These are phyloP conservation scores for Phalacrocorax pelagicus DNA, from an alignment of 2,113 vertebrate species.

Conservation along the genomic window DNA sequence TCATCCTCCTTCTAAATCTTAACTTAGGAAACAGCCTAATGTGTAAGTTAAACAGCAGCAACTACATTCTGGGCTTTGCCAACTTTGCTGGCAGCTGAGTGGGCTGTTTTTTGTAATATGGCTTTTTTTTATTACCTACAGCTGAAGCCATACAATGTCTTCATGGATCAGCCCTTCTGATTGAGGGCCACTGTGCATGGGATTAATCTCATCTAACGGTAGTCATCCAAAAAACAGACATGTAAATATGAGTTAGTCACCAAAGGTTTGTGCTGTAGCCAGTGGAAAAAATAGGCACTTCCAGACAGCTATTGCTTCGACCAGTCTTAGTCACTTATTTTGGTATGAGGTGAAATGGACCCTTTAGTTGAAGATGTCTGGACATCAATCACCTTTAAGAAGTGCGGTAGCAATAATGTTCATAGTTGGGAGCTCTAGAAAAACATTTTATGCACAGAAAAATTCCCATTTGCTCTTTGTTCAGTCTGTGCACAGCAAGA, in stretches of 20 bases:
- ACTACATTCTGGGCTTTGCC: not conserved
- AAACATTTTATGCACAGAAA: not conserved
- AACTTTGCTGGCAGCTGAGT: not conserved
- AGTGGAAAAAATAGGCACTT: not conserved
- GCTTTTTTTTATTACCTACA: not conserved
- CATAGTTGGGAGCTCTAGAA: not conserved
- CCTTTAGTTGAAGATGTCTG: not conserved
- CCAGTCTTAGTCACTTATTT: not conserved
- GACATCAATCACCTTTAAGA: not conserved
- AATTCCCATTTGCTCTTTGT: not conserved
- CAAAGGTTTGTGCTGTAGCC: not conserved
- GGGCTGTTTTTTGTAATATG: not conserved
- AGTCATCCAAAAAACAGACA: not conserved
- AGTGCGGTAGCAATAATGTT: not conserved
- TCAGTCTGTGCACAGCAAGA: not conserved
- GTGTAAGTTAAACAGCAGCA: not conserved
- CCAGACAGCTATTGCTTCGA: not conserved
- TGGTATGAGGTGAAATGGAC: not conserved
- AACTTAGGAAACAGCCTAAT: not conserved
- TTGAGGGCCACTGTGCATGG: not conserved
- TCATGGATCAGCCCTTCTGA: not conserved
- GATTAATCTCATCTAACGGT: not conserved
- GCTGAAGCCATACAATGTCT: not conserved
- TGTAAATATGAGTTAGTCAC: not conserved
- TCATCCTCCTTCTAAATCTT: not conserved